Evolutionary conservation across 1,140 invertebrate genomes (phyloP).

Genomic region (Apis florea): DNA sequence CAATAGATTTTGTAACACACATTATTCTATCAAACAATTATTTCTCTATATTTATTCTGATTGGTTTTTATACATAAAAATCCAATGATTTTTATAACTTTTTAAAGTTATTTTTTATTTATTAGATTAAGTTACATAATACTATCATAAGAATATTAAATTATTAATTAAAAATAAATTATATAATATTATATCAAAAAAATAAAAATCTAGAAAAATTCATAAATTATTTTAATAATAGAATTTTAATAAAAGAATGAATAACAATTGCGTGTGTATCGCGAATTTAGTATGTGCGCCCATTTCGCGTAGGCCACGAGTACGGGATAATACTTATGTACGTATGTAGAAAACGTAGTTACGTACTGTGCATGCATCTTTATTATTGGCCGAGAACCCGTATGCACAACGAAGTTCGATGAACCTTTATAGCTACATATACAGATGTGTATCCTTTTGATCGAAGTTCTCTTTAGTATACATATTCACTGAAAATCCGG

Average conservation of each 20-base stretch:
- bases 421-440: conserved; percentile 57
- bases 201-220: neutral
- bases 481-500: conserved; percentile 53
- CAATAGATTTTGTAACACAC: conserved; percentile 1
- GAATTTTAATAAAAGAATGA: conserved; percentile 24
- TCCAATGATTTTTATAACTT: too few relatives aligned
- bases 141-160: neutral
- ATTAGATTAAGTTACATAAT: neutral
- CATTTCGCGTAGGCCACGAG: conserved; percentile 38
- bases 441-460: conserved; percentile 55
- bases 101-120: neutral
- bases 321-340: conserved; percentile 61
- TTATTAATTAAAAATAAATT: too few relatives aligned
- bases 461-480: conserved; percentile 40
- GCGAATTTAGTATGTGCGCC: conserved; percentile 19
- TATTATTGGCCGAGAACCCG: conserved; percentile 66
- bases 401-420: conserved; percentile 62
- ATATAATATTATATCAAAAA: neutral
- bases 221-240: too few relatives aligned
- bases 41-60: neutral
- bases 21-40: neutral
- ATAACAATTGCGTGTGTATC: neutral
- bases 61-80: too few relatives aligned
- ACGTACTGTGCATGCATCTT: conserved; percentile 66
- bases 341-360: conserved; percentile 65